Evolutionary conservation across 2,888 invertebrate species (phyloP).

Genomic region (Pristionchus fissidentatus): DNA sequence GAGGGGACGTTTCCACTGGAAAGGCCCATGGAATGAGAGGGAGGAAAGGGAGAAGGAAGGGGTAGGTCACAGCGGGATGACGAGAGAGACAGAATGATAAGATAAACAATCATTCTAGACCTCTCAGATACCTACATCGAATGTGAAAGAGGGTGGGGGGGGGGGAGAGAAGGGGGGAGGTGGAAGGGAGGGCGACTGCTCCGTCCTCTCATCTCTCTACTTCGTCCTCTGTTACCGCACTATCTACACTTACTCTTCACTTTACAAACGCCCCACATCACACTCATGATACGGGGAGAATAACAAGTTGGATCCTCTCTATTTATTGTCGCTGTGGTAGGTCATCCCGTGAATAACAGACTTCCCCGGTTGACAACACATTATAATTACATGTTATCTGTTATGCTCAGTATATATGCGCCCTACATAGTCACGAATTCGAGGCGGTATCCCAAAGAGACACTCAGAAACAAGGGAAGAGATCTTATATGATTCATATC

Average conservation of each 20-base stretch:
- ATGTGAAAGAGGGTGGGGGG: not conserved
- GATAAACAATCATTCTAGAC: not conserved
- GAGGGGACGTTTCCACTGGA: not conserved
- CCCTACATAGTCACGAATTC: too few relatives aligned
- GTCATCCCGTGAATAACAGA: not conserved
- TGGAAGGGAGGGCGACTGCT: not conserved
- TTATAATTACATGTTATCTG: too few relatives aligned
- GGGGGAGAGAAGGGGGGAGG: not conserved
- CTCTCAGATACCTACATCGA: conserved; percentile 6
- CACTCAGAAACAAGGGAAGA: not conserved
- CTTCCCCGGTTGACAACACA: too few relatives aligned
- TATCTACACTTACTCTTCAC: conserved; percentile 1
- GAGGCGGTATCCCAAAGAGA: too few relatives aligned
- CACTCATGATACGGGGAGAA: not conserved
- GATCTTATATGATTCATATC: not conserved
- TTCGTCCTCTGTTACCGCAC: too few relatives aligned
- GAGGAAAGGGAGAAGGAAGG: not conserved
- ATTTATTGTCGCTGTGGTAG: not conserved
- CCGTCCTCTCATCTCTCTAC: not conserved
- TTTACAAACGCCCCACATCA: too few relatives aligned
- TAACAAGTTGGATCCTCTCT: not conserved
- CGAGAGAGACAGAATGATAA: not conserved
- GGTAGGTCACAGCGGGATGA: not conserved
- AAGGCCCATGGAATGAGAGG: not conserved
- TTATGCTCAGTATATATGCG: too few relatives aligned